phyloP scores from a whole-genome alignment of 1,140 invertebrate species.

The Leptinotarsa lineolata region DNA sequence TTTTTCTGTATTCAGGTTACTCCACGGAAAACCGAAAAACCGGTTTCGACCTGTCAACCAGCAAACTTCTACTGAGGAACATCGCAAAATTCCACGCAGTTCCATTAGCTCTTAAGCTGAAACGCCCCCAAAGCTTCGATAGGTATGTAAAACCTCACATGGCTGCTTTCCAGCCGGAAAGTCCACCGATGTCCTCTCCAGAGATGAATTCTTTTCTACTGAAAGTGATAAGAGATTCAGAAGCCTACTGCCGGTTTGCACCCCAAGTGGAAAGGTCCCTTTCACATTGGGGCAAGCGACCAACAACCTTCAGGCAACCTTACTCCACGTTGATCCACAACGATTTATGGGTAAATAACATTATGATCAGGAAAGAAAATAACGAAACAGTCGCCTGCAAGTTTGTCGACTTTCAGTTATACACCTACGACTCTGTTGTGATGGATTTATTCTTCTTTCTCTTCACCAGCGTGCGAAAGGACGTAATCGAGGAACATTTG shows the following conservation, averaged over 20 bases:
- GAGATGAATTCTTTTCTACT: constrained; percentile 30
- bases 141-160: constrained; percentile 51
- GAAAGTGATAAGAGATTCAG: constrained; percentile 30
- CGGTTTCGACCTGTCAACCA: constrained; percentile 58
- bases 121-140: constrained; percentile 59
- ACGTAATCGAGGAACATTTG: constrained; percentile 54
- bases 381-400: constrained; percentile 58
- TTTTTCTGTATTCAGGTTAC: constrained; percentile 46
- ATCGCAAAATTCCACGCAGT: constrained; percentile 64
- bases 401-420: constrained; percentile 69
- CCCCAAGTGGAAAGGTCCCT: constrained; percentile 41
- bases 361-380: constrained; percentile 54
- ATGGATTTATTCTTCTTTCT: constrained; percentile 64
- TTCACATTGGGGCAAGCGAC: constrained; percentile 34
- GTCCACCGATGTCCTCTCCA: constrained; percentile 37
- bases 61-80: constrained; percentile 51
- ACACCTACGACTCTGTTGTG: constrained; percentile 55
- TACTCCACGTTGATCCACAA: constrained; percentile 62
- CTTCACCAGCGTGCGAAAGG: constrained; percentile 58
- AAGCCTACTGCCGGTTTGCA: constrained; percentile 36
- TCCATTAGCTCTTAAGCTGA: constrained; percentile 60
- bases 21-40: constrained; percentile 54
- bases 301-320: constrained; percentile 45
- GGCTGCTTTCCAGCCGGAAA: constrained; percentile 35
- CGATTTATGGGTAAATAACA: constrained; percentile 69